Base-by-base conservation (phyloP, 2,797 vertebrate genomes). In the Artibeus lituratus region DNA sequence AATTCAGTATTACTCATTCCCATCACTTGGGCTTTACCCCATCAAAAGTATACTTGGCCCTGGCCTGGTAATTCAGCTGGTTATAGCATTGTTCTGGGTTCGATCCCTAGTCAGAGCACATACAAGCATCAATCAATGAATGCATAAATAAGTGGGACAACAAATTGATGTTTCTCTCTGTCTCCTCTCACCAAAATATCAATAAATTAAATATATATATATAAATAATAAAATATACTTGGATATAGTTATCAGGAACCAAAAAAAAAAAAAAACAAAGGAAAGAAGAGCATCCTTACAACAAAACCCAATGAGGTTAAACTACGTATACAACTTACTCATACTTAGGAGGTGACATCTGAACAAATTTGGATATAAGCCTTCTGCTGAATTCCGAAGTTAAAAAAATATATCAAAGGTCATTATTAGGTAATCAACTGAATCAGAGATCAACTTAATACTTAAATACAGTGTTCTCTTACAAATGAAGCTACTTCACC, bases 341-440 rank as follows among this genome's bases (percentile, higher is more conserved):
- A 84, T 82, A 86, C 29, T 87, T 37, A 77, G 22, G 65, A 86
- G 62, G 29, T 37, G 22, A 73, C 65, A 89, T 70, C 11, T 95
- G 70, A 95, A 76, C 32, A 92, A 42, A 90, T 70, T 70, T 85
- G n/a, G 18, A 37, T 18, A 67, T 9, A 35, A 93, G 73, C 29
- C 35, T 83, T 96, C 47, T 49, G 35, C 35, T 73, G 22, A 87
- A 82, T 80, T 96, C n/a, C 14, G 16, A 78, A 92, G 21, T 97
- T 81, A 82, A 95, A 95, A 96, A 95, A 73, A 91, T 37, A 53
- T 7, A 92, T 72, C 78, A 93, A 51, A 86, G 21, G 44, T 74
- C 73, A 86, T 67, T 78, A 76, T 39, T 77, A 74, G 47, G 14
- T 87, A 72, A 80, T 78, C 88, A 94, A 85, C 0, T 84, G 67